These are phyloP conservation scores for Falco concolor DNA, from an alignment of 2,797 vertebrate species.

Conservation along the genomic window DNA sequence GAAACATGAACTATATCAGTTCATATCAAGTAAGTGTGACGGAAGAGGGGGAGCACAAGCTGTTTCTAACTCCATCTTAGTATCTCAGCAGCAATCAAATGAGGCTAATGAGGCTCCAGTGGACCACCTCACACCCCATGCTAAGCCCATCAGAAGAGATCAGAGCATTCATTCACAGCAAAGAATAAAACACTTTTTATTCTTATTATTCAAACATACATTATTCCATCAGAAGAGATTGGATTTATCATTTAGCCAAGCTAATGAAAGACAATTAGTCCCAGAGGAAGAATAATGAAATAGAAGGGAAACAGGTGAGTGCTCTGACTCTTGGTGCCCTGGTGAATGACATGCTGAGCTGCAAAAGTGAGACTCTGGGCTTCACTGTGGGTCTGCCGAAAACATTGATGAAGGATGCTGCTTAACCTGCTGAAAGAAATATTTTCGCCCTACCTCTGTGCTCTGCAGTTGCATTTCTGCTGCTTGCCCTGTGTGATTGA, in stretches of 20 bases:
- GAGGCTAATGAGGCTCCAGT: not conserved
- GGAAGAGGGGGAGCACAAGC: not conserved
- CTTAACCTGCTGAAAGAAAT: not conserved
- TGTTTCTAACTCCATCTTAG: not conserved
- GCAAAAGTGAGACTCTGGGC: not conserved
- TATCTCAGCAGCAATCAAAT: not conserved
- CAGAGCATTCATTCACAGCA: not conserved
- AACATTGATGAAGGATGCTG: not conserved
- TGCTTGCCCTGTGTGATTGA: not conserved
- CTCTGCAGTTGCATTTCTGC: not conserved
- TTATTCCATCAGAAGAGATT: not conserved
- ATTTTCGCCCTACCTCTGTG: not conserved
- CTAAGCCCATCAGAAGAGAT: not conserved
- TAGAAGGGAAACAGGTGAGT: not conserved
- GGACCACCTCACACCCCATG: not conserved
- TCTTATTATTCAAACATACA: not conserved
- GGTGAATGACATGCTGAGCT: not conserved
- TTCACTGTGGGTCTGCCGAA: not conserved
- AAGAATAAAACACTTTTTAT: not conserved
- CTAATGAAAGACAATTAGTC: not conserved
- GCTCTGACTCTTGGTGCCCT: not conserved
- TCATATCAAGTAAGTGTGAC: not conserved
- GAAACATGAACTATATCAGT: not conserved
- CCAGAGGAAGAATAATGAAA: not conserved
- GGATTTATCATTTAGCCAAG: not conserved